Evolutionary conservation across 2,797 vertebrate species (phyloP).

Genomic region (Cossypha dichroa): DNA sequence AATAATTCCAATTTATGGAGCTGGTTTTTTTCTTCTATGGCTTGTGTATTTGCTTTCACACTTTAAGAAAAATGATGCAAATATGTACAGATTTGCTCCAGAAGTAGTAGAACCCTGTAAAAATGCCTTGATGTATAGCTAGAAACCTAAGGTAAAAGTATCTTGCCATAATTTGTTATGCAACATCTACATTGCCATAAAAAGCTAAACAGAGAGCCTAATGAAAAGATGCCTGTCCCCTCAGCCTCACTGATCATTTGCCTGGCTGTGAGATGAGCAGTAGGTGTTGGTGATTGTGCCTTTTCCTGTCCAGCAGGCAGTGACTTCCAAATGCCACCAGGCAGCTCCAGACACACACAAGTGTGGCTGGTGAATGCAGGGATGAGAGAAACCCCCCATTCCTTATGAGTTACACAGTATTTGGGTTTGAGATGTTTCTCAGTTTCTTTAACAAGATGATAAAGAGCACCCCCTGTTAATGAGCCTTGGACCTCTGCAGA

Average conservation of each 20-base stretch:
- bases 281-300: rapidly evolving
- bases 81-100: not conserved
- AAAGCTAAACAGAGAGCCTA: not conserved
- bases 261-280: not conserved
- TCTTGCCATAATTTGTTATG: not conserved
- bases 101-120: not conserved
- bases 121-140: not conserved
- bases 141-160: not conserved
- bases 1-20: not conserved
- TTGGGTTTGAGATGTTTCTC: not conserved
- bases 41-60: not conserved
- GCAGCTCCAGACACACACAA: not conserved
- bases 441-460: not conserved
- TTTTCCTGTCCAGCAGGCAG: not conserved
- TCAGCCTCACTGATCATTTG: not conserved
- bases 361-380: not conserved
- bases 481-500: not conserved
- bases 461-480: not conserved
- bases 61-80: not conserved
- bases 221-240: not conserved
- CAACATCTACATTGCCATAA: not conserved
- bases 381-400: not conserved
- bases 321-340: rapidly evolving
- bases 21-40: not conserved
- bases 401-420: not conserved